These are phyloP conservation scores for Drosophila setifemur DNA, from an alignment of 1,140 invertebrate genomes.

Conservation along the genomic window DNA sequence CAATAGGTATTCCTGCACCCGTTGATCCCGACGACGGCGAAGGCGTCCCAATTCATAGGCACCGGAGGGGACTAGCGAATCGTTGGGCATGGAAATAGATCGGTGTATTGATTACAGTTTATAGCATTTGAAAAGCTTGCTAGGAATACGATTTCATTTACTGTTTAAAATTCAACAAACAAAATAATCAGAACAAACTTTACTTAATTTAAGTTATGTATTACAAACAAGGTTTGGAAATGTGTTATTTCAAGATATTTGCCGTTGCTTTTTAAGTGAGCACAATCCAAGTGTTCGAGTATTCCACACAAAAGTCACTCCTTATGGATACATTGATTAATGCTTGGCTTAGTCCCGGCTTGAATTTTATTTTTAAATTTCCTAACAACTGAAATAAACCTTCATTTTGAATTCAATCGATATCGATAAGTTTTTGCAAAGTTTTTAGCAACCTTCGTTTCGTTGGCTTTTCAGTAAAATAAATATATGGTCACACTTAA, in stretches of 20 bases:
- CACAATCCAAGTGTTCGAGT: no score
- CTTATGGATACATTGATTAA: no score
- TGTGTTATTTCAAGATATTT: no score
- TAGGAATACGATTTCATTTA: neutral
- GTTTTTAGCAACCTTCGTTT: neutral
- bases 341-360: no score
- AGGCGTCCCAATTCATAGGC: constrained; percentile 6
- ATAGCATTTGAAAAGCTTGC: neutral
- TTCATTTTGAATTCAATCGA: neutral
- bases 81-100: constrained; percentile 4
- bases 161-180: neutral
- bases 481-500: neutral
- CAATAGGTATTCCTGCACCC: neutral
- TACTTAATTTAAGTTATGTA: neutral
- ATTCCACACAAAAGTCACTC: no score
- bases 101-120: neutral
- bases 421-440: neutral
- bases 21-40: constrained; percentile 8
- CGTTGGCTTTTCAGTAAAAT: neutral
- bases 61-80: constrained; percentile 4
- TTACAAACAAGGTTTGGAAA: no score
- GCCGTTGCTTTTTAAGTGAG: no score
- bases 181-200: neutral
- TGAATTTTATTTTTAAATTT: no score
- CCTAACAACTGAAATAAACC: neutral